Conservation (phyloP, 2,888 invertebrate genomes). For the Cheilosia urbana region DNA sequence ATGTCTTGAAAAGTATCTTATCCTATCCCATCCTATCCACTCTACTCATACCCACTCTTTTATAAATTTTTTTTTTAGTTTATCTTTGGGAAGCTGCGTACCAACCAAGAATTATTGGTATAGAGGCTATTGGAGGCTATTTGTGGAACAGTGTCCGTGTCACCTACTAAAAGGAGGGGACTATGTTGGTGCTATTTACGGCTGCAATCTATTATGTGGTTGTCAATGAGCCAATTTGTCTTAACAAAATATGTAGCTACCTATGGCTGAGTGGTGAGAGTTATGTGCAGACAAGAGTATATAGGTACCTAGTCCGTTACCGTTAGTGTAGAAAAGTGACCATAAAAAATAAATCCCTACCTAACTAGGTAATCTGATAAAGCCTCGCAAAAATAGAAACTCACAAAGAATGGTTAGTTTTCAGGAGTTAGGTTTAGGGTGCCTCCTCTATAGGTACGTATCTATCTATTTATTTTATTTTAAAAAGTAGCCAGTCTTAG, state of each 20-base stretch:
- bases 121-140: conserved; percentile 15
- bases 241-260: background rate
- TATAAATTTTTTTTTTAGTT: background rate
- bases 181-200: conserved; percentile 33
- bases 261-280: background rate
- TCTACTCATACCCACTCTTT: conserved; percentile 1
- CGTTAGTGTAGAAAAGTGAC: background rate
- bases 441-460: no score
- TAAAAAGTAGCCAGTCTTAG: no score
- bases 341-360: no score
- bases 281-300: background rate
- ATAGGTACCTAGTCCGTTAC: no score
- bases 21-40: conserved; percentile 27
- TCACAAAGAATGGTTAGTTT: no score
- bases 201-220: conserved; percentile 50
- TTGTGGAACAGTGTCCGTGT: conserved; percentile 31
- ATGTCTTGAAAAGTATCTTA: conserved; percentile 12
- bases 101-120: background rate
- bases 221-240: conserved; percentile 60
- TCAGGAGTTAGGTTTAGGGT: no score
- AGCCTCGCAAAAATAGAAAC: no score
- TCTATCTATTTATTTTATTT: no score
- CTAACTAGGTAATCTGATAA: no score
- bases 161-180: conserved; percentile 2
- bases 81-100: conserved; percentile 2